These are phyloP conservation scores for Ferdinandea cuprea DNA, from an alignment of 2,888 invertebrate species.

Conservation along the genomic window DNA sequence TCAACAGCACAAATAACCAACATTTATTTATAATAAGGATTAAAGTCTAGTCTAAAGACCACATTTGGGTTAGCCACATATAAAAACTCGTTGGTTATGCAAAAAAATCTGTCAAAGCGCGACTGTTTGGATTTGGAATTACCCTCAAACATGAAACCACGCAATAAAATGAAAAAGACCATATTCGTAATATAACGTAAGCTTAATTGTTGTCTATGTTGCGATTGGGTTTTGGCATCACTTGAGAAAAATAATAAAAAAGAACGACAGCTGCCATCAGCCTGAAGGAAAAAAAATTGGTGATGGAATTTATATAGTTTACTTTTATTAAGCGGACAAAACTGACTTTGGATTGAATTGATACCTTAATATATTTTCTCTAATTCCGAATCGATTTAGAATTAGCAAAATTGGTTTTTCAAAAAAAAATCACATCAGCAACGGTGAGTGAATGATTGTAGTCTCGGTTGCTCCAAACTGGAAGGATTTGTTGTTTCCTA, in stretches of 20 bases:
- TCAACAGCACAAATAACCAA: too few relatives aligned
- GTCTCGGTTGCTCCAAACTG: background rate
- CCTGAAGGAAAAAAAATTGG: slow-evolving; percentile 19
- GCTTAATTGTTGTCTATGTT: too few relatives aligned
- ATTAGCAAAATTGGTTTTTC: slow-evolving; percentile 44
- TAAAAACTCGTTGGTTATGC: too few relatives aligned
- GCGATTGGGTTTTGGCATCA: slow-evolving; percentile 26
- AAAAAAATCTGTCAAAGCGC: too few relatives aligned
- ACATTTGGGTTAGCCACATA: too few relatives aligned
- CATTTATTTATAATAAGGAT: too few relatives aligned
- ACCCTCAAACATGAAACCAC: too few relatives aligned
- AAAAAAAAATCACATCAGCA: background rate
- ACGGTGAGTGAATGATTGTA: slow-evolving; percentile 29
- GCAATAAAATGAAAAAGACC: too few relatives aligned
- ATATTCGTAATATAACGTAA: too few relatives aligned
- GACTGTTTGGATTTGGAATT: too few relatives aligned
- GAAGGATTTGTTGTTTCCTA: background rate
- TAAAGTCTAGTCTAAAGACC: too few relatives aligned
- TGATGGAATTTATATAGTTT: slow-evolving; percentile 42
- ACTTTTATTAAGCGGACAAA: slow-evolving; percentile 32
- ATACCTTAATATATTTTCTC: slow-evolving; percentile 18
- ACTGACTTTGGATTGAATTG: slow-evolving; percentile 1
- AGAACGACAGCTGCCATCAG: slow-evolving; percentile 49
- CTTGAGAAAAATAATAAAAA: background rate
- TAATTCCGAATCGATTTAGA: slow-evolving; percentile 10